Percentiles rank a stretch among this genome's conserved stretches.
phyloP scores from a whole-genome alignment of 2,888 invertebrate species.

The Caenorhabditis virilis region DNA sequence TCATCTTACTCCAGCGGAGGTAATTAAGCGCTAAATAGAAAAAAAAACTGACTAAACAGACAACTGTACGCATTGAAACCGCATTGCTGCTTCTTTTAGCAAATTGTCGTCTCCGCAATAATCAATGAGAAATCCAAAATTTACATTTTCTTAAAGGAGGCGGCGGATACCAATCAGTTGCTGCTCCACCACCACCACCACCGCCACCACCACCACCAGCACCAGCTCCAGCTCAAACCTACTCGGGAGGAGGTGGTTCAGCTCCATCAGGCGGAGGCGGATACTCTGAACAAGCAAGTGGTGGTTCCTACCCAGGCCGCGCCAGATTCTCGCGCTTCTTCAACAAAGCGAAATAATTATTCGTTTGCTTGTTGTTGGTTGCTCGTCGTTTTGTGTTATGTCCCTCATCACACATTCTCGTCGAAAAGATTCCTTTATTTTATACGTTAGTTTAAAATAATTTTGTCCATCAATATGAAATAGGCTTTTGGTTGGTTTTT shows the following conservation, averaged over 20 bases:
- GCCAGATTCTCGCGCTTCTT: constrained; percentile 39
- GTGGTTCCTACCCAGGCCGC: constrained; percentile 36
- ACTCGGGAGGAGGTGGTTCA: constrained; percentile 17
- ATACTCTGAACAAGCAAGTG: constrained; percentile 42
- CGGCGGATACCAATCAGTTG: constrained; percentile 7
- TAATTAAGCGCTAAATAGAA: constrained; percentile 5
- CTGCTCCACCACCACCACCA: constrained; percentile 37
- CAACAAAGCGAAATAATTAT: constrained; percentile 17
- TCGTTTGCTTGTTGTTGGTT: constrained; percentile 2
- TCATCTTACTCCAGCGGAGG: constrained; percentile 15
- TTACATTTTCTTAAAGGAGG: no score
- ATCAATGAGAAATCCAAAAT: no score
- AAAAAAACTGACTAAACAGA: not conserved
- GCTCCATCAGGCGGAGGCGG: constrained; percentile 22
- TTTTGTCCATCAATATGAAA: not conserved
- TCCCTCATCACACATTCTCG: not conserved
- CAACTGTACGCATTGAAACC: no score
- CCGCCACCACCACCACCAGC: constrained; percentile 39
- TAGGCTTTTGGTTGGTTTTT: no score
- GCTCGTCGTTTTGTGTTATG: not conserved
- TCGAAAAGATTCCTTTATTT: not conserved
- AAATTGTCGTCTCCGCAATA: no score
- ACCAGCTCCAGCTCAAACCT: constrained; percentile 24
- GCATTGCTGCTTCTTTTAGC: no score
- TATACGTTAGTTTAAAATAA: not conserved